These are phyloP conservation scores for Zaprionus davidi DNA, from an alignment of 1,140 invertebrate genomes.

Conservation along the genomic window DNA sequence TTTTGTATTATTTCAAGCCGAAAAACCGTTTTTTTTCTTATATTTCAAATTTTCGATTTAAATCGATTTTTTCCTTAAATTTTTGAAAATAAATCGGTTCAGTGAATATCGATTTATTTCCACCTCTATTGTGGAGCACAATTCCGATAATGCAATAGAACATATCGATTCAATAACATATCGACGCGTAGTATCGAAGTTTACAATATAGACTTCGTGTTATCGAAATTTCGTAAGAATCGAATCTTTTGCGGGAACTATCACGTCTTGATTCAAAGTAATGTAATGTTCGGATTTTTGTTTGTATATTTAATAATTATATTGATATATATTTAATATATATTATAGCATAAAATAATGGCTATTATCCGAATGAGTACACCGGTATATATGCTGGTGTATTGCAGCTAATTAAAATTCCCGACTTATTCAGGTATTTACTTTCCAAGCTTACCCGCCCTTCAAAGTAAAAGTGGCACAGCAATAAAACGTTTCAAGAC, in stretches of 20 bases:
- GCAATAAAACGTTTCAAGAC: conserved; percentile 19
- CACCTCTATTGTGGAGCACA: not conserved
- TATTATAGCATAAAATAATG: not conserved
- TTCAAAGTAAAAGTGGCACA: conserved; percentile 9
- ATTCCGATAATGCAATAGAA: conserved; percentile 1
- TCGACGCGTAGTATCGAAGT: not conserved
- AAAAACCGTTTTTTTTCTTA: too few relatives aligned
- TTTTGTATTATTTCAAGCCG: too few relatives aligned
- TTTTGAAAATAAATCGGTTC: too few relatives aligned
- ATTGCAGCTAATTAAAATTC: not conserved
- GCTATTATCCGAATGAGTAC: not conserved
- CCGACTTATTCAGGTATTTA: not conserved
- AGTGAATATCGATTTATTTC: too few relatives aligned
- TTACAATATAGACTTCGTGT: not conserved
- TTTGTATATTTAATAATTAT: not conserved
- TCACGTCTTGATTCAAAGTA: not conserved
- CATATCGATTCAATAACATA: not conserved
- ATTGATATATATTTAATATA: not conserved
- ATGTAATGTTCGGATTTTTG: not conserved
- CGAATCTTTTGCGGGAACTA: not conserved
- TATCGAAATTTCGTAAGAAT: not conserved
- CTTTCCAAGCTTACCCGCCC: conserved; percentile 7
- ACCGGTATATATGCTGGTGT: not conserved
- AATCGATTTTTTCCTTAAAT: too few relatives aligned
- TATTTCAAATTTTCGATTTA: too few relatives aligned